These are phyloP conservation scores for Gastracanthus pulcherrimus DNA, from an alignment of 2,888 invertebrate genomes.

Conservation along the genomic window DNA sequence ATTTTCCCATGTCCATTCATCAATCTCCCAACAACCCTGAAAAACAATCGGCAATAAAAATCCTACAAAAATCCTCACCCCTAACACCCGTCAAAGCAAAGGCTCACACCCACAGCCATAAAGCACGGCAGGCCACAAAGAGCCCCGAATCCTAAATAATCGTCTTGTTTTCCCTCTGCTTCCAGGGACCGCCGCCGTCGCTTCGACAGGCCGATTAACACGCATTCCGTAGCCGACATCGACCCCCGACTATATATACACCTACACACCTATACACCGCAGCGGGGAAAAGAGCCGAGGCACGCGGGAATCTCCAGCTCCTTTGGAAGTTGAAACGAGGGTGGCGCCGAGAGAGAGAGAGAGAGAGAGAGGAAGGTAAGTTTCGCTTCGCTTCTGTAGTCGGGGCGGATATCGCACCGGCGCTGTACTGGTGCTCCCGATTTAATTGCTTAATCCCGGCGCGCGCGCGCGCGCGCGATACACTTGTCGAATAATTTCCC, in stretches of 20 bases:
- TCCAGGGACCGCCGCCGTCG: neutral
- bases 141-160: conserved; percentile 27
- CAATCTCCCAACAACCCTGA: too few relatives aligned
- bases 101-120: too few relatives aligned
- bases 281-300: neutral
- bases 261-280: too few relatives aligned
- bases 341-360: neutral
- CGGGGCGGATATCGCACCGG: neutral
- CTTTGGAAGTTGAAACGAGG: conserved; percentile 41
- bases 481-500: conserved; percentile 58
- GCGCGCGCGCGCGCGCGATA: conserved; percentile 50
- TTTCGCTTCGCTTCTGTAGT: too few relatives aligned
- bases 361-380: conserved; percentile 13
- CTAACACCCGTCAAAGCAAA: too few relatives aligned
- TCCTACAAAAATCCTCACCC: neutral
- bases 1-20: too few relatives aligned
- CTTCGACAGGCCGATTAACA: conserved; percentile 41
- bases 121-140: neutral
- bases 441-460: conserved; percentile 60
- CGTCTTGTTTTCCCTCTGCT: conserved; percentile 39
- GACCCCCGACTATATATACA: too few relatives aligned
- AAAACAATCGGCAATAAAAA: too few relatives aligned
- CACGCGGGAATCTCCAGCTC: conserved; percentile 8
- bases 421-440: conserved; percentile 1
- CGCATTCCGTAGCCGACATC: neutral